Base-by-base conservation (phyloP, 2,888 invertebrate genomes). In the Thera britannica region DNA sequence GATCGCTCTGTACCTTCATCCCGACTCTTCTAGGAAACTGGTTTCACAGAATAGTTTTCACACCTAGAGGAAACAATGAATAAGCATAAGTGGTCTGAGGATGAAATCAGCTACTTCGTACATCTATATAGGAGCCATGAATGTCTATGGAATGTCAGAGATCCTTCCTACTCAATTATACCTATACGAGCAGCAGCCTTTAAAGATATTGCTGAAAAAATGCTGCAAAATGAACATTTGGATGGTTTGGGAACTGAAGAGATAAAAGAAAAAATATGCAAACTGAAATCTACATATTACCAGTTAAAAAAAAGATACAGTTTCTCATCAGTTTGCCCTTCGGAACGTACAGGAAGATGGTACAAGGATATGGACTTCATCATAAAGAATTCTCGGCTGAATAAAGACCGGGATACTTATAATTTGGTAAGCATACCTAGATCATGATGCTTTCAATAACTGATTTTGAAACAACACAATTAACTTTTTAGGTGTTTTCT, bases 81-180 rank as follows among this genome's bases (percentile, higher is more conserved):
- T 9, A 44, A 56, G 46, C 49, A 3, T 36, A 49, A 46, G 56
- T 69, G 69, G 69, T 4, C 46, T 11, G 9, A 11, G 0, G 56
- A 65, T n/a, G 56, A 56, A 48, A 9, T 62, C 0, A 11, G 62
- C 35, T 51, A 48, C 41, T 62, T 69, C 57, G 52, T 66, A 7
- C 6, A 48, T 1, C 34, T 69, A 2, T 69, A 62, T 59, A 65
- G 44, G 12, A 57, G 7, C 0, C 52, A 65, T 65, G 62, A 69
- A 58, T 65, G 69, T 38, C 41, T 69, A 48, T 69, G 69, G 69
- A 69, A 66, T 51, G 2, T 12, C 6, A 62, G 34, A n/a, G 41
- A 35, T 9, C 2, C 8, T 9, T 36, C 46, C 11, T 59, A 48
- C 9, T 8, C 0, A 3, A 48, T 34, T 34, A 52, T 9, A 38